Evolutionary conservation across 1,140 invertebrate species (phyloP), one percentile per base, ranked within the genome.

Genomic region (Spodoptera frugiperda): DNA sequence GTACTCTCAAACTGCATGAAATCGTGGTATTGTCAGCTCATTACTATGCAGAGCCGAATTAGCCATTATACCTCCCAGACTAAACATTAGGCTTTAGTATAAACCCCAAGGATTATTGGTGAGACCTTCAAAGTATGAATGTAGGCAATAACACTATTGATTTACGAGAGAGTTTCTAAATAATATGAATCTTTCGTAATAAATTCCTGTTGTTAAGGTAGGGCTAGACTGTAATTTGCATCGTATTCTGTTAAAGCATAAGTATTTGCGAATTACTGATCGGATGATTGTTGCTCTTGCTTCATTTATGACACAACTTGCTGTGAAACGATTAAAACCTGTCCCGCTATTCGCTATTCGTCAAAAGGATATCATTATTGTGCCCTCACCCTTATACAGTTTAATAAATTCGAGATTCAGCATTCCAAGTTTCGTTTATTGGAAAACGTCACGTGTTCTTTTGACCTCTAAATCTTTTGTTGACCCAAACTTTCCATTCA

Each of bases 131-230:
- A 17, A 53, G 17, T 17, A 17, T 12, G 54, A 55, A 55, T 25
- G 19, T 5, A 55, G 10, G 19, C 2, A 19, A 21, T 11, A 15
- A 12, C 3, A 17, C 33, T 63, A 63, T 17, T 44, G 33, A 19
- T 44, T 63, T 44, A 19, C 15, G 12, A 61, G 30, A 61, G 25
- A 39, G 15, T 44, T 44, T 44, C 15, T 11, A n/a, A 19, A 44
- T 63, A 46, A 63, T 61, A 63, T 63, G 3, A 46, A 57, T 57
- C 21, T 14, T 63, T 17, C 59, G 59, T 63, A 63, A 63, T 44
- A 63, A 63, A 61, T 15, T 39, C 33, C 33, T 8, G 33, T 4
- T 39, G 5, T 39, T 39, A 39, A 39, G 33, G 33, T 39, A 39
- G 33, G 33, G 33, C 33, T 39, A 39, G 33, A 39, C 33, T 39